Evolutionary conservation across 2,113 vertebrate species (phyloP).

Genomic region (Mungos mungo): DNA sequence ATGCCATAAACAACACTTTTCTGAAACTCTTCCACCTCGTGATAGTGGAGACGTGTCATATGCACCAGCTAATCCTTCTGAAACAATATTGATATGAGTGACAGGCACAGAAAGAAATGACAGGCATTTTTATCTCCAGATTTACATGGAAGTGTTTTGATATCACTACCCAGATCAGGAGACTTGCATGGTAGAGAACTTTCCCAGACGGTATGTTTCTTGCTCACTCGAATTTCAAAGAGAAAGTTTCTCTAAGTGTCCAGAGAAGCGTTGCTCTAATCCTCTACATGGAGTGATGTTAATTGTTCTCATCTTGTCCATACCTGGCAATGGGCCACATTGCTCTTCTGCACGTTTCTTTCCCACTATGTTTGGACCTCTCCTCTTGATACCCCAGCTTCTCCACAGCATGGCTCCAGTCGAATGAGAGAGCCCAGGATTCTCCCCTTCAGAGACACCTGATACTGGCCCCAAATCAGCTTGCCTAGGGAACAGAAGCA

Average conservation of each 20-base stretch:
- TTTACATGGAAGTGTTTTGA: background rate
- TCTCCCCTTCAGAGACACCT: background rate
- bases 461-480: background rate
- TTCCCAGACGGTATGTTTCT: background rate
- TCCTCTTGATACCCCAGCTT: background rate
- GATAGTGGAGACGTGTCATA: background rate
- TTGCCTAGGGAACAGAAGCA: background rate
- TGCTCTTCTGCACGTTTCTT: background rate
- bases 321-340: background rate
- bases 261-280: background rate
- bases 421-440: background rate
- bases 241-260: background rate
- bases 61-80: background rate
- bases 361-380: background rate
- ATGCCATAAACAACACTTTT: background rate
- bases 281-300: background rate
- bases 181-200: background rate
- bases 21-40: constrained; percentile 16
- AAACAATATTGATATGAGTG: constrained; percentile 12
- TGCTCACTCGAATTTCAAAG: constrained; percentile 11
- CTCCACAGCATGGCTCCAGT: background rate
- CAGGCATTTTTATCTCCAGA: background rate
- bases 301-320: background rate
- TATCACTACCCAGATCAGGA: background rate
- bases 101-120: constrained; percentile 5